Conservation (phyloP, 2,888 invertebrate genomes). For the Anorthoa munda region DNA sequence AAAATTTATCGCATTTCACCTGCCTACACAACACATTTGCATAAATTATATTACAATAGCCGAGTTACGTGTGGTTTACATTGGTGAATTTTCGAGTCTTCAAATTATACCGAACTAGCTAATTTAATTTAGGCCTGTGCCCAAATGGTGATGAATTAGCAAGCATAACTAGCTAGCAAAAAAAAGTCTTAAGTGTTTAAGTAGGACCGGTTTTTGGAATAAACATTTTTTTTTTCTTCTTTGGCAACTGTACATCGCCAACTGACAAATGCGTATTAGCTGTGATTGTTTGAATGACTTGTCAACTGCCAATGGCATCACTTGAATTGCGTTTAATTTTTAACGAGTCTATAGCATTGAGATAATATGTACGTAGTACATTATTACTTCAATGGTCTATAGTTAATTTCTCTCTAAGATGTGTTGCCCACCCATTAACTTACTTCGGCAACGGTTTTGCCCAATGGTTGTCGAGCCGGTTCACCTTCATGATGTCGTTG, state of each 20-base stretch:
- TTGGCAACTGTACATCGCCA: too few species aligned
- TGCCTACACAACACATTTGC: background rate
- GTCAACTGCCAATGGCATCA: background rate
- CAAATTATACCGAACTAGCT: too few species aligned
- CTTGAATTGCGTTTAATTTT: background rate
- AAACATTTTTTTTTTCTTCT: too few species aligned
- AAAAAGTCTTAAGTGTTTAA: too few species aligned
- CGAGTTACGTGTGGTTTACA: background rate
- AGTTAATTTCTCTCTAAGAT: background rate
- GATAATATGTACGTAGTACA: too few species aligned
- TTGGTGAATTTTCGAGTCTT: background rate
- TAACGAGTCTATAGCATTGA: background rate
- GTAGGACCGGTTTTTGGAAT: too few species aligned
- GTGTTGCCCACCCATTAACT: conserved; percentile 24
- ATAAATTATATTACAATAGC: background rate
- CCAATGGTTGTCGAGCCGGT: conserved; percentile 93
- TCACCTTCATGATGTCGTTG: conserved; percentile 92
- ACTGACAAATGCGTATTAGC: too few species aligned
- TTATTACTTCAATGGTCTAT: too few species aligned
- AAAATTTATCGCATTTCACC: background rate
- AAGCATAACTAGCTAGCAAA: too few species aligned
- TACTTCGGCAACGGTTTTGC: conserved; percentile 92
- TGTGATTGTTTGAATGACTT: too few species aligned
- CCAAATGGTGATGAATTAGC: too few species aligned
- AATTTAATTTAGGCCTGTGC: too few species aligned